A percentile compares a stretch with the other conserved stretches of the same genome.
phyloP scores from a whole-genome alignment of 2,888 invertebrate species.

The Dasysyrphus albostriatus region DNA sequence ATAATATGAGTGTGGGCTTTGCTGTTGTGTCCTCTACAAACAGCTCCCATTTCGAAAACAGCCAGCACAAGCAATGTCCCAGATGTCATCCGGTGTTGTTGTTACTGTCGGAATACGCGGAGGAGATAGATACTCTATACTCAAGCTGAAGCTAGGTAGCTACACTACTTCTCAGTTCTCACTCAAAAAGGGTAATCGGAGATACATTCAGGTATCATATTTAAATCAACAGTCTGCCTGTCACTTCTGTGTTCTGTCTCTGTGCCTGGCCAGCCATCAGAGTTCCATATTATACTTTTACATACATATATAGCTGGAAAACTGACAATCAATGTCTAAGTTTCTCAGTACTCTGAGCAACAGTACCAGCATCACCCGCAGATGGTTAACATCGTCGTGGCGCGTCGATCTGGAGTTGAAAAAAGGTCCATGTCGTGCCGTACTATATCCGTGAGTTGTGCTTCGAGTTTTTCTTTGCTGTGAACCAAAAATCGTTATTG shows the following conservation, averaged over 20 bases:
- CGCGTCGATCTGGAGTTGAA: constrained; percentile 26
- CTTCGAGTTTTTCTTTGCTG: constrained; percentile 31
- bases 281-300: not conserved
- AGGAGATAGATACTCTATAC: constrained; percentile 61
- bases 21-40: constrained; percentile 57
- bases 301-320: constrained; percentile 8
- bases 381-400: constrained; percentile 64
- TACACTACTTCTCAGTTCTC: constrained; percentile 42
- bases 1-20: constrained; percentile 38
- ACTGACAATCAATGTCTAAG: constrained; percentile 58
- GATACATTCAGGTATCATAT: constrained; percentile 74
- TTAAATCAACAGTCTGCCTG: constrained; percentile 73
- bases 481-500: constrained; percentile 51
- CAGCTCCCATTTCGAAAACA: constrained; percentile 60
- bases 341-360: constrained; percentile 20
- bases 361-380: constrained; percentile 69
- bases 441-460: constrained; percentile 24
- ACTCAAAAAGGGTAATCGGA: constrained; percentile 72
- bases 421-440: constrained; percentile 23
- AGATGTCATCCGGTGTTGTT: constrained; percentile 70
- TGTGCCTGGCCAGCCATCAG: constrained; percentile 22
- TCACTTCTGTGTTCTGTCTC: constrained; percentile 59
- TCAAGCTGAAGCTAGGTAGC: constrained; percentile 19
- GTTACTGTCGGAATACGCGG: constrained; percentile 14
- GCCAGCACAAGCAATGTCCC: constrained; percentile 55